Evolutionary conservation across 2,797 vertebrate genomes (phyloP).

Genomic region (Psittacula echo): DNA sequence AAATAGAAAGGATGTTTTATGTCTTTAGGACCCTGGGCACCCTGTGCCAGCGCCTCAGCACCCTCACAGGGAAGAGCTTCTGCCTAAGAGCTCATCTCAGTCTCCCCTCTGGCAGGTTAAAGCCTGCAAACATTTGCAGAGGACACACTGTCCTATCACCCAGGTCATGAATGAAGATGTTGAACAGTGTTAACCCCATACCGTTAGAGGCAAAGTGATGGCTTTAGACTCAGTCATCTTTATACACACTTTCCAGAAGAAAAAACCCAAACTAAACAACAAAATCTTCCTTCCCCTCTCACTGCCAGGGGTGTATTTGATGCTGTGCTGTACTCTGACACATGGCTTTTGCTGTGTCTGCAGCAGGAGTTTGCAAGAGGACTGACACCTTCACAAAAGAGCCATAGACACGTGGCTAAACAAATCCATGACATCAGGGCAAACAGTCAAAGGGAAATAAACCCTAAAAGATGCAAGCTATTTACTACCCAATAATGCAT

Average conservation of each 20-base stretch:
- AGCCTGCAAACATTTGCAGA: neutral
- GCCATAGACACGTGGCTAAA: neutral
- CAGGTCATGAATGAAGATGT: neutral
- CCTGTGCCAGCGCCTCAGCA: neutral
- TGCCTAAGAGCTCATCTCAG: neutral
- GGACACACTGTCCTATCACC: neutral
- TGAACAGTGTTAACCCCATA: neutral
- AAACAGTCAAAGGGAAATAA: neutral
- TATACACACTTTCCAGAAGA: neutral
- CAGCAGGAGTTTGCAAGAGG: neutral
- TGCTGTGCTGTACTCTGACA: neutral
- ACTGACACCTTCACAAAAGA: constrained; percentile 53
- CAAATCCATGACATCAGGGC: neutral
- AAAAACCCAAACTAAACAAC: neutral
- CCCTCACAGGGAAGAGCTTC: neutral
- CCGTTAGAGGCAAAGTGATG: neutral
- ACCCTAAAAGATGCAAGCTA: neutral
- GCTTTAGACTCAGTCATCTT: neutral
- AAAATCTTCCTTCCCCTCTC: neutral
- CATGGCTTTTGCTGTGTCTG: neutral
- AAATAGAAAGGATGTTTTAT: neutral
- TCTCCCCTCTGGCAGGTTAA: neutral
- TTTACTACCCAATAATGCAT: constrained; percentile 1
- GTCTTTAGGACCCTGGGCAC: neutral
- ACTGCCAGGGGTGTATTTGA: neutral